Percentiles rank a stretch among this genome's conserved stretches.
Conservation (phyloP, 2,888 invertebrate species). For the Laothoe populi region DNA sequence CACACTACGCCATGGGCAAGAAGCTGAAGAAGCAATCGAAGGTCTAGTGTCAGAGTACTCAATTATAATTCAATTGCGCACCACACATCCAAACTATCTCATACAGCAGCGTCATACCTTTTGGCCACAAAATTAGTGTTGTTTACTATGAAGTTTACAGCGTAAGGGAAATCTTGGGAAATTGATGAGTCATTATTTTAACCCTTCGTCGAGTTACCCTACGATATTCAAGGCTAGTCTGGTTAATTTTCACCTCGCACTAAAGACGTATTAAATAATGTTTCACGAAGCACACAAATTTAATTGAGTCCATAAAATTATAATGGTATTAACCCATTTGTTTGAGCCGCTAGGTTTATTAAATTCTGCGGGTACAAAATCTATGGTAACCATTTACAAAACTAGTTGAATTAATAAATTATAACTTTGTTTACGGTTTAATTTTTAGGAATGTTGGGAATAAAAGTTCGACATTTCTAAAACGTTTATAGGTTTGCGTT, state of each 20-base stretch:
- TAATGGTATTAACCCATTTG: neutral
- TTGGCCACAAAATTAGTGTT: conserved; percentile 12
- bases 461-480: no score
- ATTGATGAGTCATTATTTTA: neutral
- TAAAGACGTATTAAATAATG: neutral
- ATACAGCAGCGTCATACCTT: neutral
- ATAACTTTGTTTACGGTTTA: neutral
- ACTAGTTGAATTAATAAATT: neutral
- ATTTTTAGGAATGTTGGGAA: neutral
- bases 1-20: no score
- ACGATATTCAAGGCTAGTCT: neutral
- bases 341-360: neutral
- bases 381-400: neutral
- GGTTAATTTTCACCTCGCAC: conserved; percentile 7
- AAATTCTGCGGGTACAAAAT: neutral
- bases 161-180: no score
- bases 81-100: neutral
- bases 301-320: neutral
- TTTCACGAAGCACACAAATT: neutral
- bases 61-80: no score
- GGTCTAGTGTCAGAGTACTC: no score
- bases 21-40: no score
- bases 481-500: neutral
- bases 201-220: neutral
- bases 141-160: neutral